These are phyloP conservation scores for Onthophagus sagittarius DNA, from an alignment of 2,888 invertebrate species.

Conservation along the genomic window DNA sequence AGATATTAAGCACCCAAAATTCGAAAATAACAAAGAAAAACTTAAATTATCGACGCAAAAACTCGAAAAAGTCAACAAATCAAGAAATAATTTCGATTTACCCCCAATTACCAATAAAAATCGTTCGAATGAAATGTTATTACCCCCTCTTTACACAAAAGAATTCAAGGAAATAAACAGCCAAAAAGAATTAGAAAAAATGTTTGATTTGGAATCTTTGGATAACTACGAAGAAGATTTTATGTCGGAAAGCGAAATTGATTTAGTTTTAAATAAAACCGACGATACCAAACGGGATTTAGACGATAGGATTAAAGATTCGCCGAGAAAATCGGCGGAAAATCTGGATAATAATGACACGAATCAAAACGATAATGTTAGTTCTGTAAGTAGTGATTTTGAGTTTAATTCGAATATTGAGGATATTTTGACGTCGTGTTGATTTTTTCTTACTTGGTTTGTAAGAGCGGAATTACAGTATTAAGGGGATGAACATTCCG, in stretches of 20 bases:
- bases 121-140: slow-evolving; percentile 37
- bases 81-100: slow-evolving; percentile 40
- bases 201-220: slow-evolving; percentile 36
- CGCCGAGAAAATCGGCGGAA: neutral
- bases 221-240: slow-evolving; percentile 47
- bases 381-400: slow-evolving; percentile 29
- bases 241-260: slow-evolving; percentile 37
- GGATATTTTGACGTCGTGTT: slow-evolving; percentile 27
- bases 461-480: neutral
- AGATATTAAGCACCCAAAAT: slow-evolving; percentile 29
- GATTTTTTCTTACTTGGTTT: neutral
- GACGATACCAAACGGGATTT: slow-evolving; percentile 13
- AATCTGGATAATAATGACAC: neutral
- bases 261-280: slow-evolving; percentile 23
- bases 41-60: slow-evolving; percentile 33
- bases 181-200: slow-evolving; percentile 39
- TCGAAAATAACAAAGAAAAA: slow-evolving; percentile 25
- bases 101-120: slow-evolving; percentile 42
- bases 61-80: slow-evolving; percentile 37
- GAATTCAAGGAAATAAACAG: slow-evolving; percentile 42
- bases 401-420: slow-evolving; percentile 29
- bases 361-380: slow-evolving; percentile 17
- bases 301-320: neutral
- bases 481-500: neutral
- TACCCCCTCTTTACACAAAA: slow-evolving; percentile 44